Evolutionary conservation across 1,140 invertebrate species (phyloP).

Genomic region (Lordiphosa stackelbergi): DNA sequence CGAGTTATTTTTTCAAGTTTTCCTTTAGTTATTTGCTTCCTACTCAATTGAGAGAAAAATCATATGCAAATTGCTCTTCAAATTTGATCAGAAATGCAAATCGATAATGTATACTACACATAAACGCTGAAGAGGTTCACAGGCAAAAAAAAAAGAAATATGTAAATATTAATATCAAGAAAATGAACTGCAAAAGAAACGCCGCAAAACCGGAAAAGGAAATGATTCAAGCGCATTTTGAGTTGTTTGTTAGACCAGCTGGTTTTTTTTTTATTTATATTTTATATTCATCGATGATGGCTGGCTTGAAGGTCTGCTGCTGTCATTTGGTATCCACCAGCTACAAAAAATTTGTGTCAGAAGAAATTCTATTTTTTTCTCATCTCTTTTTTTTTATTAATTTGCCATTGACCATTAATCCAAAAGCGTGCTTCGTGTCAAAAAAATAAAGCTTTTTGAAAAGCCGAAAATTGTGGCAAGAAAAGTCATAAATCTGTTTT

Average conservation of each 20-base stretch:
- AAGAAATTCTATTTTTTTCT: constrained; percentile 6
- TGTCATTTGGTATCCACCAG: not conserved
- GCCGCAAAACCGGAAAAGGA: constrained; percentile 65
- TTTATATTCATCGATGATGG: constrained; percentile 21
- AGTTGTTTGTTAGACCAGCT: constrained; percentile 16
- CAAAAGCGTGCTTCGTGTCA: constrained; percentile 29
- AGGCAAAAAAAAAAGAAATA: constrained; percentile 14
- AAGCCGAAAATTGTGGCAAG: constrained; percentile 37
- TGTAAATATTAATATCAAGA: constrained; percentile 7
- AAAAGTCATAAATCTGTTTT: constrained; percentile 46
- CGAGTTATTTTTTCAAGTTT: no score
- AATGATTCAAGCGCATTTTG: constrained; percentile 59
- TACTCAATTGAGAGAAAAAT: not conserved
- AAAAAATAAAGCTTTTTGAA: constrained; percentile 18
- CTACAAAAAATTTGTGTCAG: constrained; percentile 4
- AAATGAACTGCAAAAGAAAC: constrained; percentile 25
- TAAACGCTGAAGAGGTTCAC: not conserved
- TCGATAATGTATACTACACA: constrained; percentile 20
- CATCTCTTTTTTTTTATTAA: not conserved
- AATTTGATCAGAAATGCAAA: constrained; percentile 56
- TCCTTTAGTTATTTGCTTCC: no score
- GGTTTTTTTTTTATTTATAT: constrained; percentile 31
- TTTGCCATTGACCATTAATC: constrained; percentile 15
- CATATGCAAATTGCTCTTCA: constrained; percentile 46
- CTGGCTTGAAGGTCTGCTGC: constrained; percentile 19